A percentile compares a stretch with the other conserved stretches of the same genome.
These are phyloP conservation scores for Buteo buteo DNA, from an alignment of 2,113 vertebrate species.

Conservation along the genomic window DNA sequence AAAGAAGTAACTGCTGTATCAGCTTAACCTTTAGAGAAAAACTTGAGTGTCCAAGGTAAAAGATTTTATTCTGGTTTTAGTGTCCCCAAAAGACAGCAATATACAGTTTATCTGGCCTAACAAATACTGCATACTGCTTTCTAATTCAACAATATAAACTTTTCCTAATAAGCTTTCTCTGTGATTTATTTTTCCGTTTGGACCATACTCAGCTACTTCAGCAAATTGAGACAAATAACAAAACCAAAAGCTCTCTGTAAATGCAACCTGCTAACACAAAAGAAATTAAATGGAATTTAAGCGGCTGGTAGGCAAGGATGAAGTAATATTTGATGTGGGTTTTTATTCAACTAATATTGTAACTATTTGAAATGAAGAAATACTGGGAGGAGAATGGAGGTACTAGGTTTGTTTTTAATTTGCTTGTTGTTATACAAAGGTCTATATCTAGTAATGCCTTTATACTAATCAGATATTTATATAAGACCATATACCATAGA, in stretches of 20 bases:
- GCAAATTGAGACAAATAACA: conserved; percentile 68
- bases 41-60: conserved; percentile 19
- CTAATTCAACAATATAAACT: conserved; percentile 49
- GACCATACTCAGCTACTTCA: conserved; percentile 23
- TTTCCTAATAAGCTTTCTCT: conserved; percentile 52
- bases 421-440: neutral
- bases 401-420: neutral
- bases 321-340: conserved; percentile 13
- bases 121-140: conserved; percentile 13
- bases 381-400: neutral
- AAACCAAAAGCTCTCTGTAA: conserved; percentile 8
- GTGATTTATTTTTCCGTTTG: conserved; percentile 60
- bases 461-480: neutral
- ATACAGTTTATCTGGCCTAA: conserved; percentile 14
- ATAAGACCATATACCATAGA: neutral
- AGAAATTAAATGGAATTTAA: conserved; percentile 47
- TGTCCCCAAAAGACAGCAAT: conserved; percentile 26
- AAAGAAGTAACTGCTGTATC: conserved; percentile 67
- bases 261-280: conserved; percentile 6
- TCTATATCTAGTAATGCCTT: neutral
- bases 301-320: neutral
- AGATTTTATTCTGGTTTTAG: conserved; percentile 50
- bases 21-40: conserved; percentile 64
- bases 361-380: neutral
- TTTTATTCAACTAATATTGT: neutral